phyloP scores from a whole-genome alignment of 2,797 vertebrate genomes.

The Lepilemur septentrionalis region DNA sequence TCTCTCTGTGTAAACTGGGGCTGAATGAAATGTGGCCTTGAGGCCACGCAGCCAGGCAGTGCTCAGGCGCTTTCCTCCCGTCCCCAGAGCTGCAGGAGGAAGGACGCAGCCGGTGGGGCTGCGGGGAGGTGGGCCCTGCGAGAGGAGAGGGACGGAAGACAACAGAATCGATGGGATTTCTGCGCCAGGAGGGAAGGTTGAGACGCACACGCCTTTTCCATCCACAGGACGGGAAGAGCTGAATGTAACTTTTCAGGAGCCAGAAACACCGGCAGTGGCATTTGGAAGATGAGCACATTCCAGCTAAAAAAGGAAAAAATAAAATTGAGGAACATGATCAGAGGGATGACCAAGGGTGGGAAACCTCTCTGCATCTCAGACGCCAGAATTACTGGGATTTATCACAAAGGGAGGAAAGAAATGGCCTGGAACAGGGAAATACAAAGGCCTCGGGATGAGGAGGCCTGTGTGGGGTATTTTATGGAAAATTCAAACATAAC shows the following conservation, averaged over 20 bases:
- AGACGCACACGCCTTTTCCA: background rate
- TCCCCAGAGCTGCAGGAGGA: background rate
- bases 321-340: background rate
- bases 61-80: rapidly evolving
- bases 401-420: background rate
- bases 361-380: rapidly evolving
- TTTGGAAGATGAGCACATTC: background rate
- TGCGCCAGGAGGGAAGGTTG: rapidly evolving
- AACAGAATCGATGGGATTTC: rapidly evolving
- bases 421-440: rapidly evolving
- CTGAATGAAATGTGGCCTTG: no score
- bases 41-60: background rate
- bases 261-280: background rate
- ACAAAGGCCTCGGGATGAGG: rapidly evolving
- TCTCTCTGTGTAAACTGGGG: background rate
- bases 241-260: background rate
- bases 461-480: rapidly evolving
- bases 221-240: rapidly evolving
- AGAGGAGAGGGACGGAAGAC: background rate
- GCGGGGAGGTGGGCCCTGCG: rapidly evolving
- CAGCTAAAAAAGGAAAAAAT: background rate
- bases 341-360: rapidly evolving
- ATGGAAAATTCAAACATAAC: background rate
- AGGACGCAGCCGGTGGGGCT: rapidly evolving
- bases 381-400: rapidly evolving